Conservation (phyloP, 2,888 invertebrate genomes). For the Calephelis perditalis region DNA sequence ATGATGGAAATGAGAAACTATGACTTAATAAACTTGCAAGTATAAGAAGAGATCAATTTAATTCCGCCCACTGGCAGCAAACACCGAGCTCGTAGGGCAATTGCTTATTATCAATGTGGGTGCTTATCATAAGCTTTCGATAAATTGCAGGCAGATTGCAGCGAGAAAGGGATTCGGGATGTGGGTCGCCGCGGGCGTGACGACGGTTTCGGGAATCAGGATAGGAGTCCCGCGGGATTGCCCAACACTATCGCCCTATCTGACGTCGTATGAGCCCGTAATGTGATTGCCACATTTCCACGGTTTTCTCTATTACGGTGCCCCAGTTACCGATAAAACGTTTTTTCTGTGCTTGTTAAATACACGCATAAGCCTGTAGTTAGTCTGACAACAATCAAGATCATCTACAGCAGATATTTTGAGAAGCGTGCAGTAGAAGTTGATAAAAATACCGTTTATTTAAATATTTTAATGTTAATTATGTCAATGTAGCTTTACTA, state of each 20-base stretch:
- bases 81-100: background rate
- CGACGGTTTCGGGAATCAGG: conserved; percentile 7
- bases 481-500: no score
- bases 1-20: no score
- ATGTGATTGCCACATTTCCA: conserved; percentile 9
- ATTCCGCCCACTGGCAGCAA: no score
- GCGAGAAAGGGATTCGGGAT: background rate
- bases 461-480: no score
- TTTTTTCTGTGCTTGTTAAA: background rate
- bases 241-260: conserved; percentile 9
- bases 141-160: conserved; percentile 10
- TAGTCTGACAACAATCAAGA: no score
- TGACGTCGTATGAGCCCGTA: conserved; percentile 10
- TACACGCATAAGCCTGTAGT: no score
- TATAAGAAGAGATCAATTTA: no score
- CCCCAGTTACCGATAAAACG: background rate
- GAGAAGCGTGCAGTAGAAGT: no score
- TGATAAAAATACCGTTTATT: no score
- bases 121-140: conserved; percentile 8
- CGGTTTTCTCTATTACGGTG: conserved; percentile 10
- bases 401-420: no score
- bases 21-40: no score
- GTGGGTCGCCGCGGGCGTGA: conserved; percentile 12
- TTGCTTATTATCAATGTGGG: background rate
- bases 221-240: conserved; percentile 8